Conservation (phyloP, 64 coral and sea anemone genomes). For the Dendrophyllia cribrosa region DNA sequence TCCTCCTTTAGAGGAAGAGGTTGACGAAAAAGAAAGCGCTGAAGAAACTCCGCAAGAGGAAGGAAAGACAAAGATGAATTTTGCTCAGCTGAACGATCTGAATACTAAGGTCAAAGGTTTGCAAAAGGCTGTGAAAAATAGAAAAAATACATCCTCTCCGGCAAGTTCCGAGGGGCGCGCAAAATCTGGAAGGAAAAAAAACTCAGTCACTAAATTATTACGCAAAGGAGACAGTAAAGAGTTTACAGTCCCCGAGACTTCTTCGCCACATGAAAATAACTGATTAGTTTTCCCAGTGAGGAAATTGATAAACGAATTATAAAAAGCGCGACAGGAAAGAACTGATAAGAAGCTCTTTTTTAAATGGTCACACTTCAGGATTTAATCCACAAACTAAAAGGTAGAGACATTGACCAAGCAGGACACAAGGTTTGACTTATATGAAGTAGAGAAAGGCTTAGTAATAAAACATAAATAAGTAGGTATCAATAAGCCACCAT, state of each 20-base stretch:
- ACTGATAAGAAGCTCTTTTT: too few species aligned
- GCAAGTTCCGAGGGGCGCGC: background rate
- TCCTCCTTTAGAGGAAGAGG: background rate
- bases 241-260: background rate
- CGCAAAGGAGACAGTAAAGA: constrained; percentile 25
- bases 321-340: too few species aligned
- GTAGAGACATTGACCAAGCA: too few species aligned
- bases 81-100: constrained; percentile 62
- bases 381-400: too few species aligned
- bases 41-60: constrained; percentile 2
- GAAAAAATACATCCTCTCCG: constrained; percentile 39
- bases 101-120: constrained; percentile 53
- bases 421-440: too few species aligned
- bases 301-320: too few species aligned
- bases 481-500: too few species aligned
- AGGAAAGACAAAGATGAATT: constrained; percentile 33
- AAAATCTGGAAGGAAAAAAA: constrained; percentile 4
- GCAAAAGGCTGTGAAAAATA: constrained; percentile 32
- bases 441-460: too few species aligned
- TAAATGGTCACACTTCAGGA: too few species aligned
- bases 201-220: background rate
- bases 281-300: background rate
- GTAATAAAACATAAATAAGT: too few species aligned
- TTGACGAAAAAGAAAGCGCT: background rate
- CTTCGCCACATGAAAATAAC: background rate